Evolutionary conservation across 1,140 invertebrate genomes (phyloP).

Genomic region (Trissolcus basalis): DNA sequence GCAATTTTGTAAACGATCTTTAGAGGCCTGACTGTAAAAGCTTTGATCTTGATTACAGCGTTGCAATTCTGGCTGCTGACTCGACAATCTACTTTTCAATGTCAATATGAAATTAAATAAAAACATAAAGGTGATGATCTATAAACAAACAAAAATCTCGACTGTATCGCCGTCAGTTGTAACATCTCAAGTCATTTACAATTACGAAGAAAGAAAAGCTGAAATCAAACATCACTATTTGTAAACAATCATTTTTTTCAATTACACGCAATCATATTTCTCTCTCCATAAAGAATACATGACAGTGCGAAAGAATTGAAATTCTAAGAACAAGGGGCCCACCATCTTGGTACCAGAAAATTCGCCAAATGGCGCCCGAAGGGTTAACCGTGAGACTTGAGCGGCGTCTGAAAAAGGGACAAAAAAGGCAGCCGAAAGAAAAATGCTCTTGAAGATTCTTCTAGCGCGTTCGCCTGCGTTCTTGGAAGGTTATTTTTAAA

Average conservation of each 20-base stretch:
- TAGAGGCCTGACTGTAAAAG: constrained; percentile 19
- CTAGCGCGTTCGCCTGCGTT: constrained; percentile 48
- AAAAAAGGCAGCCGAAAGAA: constrained; percentile 39
- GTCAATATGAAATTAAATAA: constrained; percentile 32
- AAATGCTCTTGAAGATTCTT: constrained; percentile 54
- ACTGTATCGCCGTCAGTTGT: not conserved
- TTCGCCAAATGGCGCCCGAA: constrained; percentile 18
- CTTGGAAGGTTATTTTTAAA: constrained; percentile 68
- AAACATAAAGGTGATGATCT: constrained; percentile 7
- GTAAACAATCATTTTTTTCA: too few species aligned
- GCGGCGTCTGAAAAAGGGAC: constrained; percentile 35
- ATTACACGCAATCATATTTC: too few species aligned
- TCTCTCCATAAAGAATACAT: too few species aligned
- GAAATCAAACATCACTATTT: too few species aligned
- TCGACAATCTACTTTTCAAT: constrained; percentile 40
- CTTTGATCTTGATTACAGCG: constrained; percentile 27
- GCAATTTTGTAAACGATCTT: constrained; percentile 28
- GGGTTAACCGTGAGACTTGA: too few species aligned
- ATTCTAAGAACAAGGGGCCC: too few species aligned
- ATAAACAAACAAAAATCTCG: constrained; percentile 25
- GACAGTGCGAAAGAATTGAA: too few species aligned
- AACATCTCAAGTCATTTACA: too few species aligned
- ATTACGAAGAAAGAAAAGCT: too few species aligned
- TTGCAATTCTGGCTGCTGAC: constrained; percentile 27
- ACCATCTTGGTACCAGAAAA: constrained; percentile 29